phyloP scores from a whole-genome alignment of 2,797 vertebrate species.

The Toxotes lorentzi region DNA sequence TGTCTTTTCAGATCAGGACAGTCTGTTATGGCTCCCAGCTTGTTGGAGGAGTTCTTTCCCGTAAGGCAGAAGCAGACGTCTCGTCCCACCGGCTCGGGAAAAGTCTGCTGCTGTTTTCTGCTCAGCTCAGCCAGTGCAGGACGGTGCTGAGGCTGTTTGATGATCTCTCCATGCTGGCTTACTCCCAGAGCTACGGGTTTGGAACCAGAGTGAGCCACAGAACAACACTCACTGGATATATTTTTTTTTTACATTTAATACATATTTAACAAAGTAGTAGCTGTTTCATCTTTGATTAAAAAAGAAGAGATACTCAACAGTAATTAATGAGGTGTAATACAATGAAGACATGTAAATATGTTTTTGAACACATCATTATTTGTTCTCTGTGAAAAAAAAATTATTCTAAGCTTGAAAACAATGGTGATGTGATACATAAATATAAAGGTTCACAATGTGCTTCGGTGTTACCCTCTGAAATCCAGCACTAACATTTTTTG shows the following conservation, averaged over 20 bases:
- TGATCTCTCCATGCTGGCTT: constrained; percentile 90
- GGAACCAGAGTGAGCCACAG: constrained; percentile 85
- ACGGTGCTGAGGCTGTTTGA: constrained; percentile 93
- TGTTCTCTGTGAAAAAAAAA: no score
- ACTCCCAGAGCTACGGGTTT: constrained; percentile 89
- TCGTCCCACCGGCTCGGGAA: constrained; percentile 79
- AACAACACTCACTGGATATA: no score
- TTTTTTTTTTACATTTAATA: background rate
- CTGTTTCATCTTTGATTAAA: background rate
- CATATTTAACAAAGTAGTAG: background rate
- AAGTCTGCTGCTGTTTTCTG: constrained; percentile 88
- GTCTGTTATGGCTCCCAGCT: constrained; percentile 92
- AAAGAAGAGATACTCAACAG: no score
- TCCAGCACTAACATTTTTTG: background rate
- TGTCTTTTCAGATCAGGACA: constrained; percentile 85
- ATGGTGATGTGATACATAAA: background rate
- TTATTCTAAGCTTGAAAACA: no score
- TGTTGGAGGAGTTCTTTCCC: constrained; percentile 87
- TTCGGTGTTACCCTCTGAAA: background rate
- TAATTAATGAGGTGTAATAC: no score
- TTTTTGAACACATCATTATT: no score
- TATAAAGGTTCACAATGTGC: background rate
- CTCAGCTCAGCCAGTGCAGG: constrained; percentile 93
- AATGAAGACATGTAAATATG: no score
- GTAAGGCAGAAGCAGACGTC: constrained; percentile 49